Evolutionary conservation across 2,113 vertebrate species (phyloP), one percentile per base, ranked within the genome.

Genomic region (Panthera tigris): DNA sequence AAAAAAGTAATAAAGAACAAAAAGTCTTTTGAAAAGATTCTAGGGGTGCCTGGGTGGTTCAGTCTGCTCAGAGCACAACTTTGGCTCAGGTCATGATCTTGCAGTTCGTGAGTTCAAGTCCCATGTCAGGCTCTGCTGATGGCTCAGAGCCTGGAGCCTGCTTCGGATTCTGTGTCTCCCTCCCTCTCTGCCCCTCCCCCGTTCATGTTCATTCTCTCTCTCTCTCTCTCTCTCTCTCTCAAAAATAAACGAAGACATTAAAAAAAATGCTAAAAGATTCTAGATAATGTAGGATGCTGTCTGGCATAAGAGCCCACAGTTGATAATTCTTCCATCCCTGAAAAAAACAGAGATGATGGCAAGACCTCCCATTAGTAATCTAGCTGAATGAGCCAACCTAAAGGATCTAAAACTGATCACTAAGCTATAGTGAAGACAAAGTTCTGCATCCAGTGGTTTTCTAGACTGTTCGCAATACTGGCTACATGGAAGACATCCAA

Each of bases 351-450:
- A 88, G 36, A 91, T 13, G 50, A 83, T n/a, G 25, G 25, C 55
- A 95, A 71, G n/a, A 79, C 84, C 88, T 87, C 66, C 78, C 18
- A 55, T 68, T 69, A 93, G n/a, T 88, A 52, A 95, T 84, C 23
- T 74, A 74, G n/a, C 9, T 71, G 33, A 78, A 65, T 31, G 48
- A 92, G 52, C 41, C 27, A 92, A 69, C 3, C 39, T 69, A 93
- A 79, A 93, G 50, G 15, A 66, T 82, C 31, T 78, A 68, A 96
- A 29, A 48, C 8, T 27, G 57, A 79, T 66, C 33, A 94, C 45
- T 83, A 80, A 91, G 14, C n/a, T 52, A 65, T 2, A 45, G 25
- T 1, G 39, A 95, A 80, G 45, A 74, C 11, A 13, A 81, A 33
- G 41, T 31, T 76, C n/a, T 16, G 23, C 6, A 3, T 80, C 19